Conservation (phyloP, 2,888 invertebrate genomes). For the Syritta pipiens region DNA sequence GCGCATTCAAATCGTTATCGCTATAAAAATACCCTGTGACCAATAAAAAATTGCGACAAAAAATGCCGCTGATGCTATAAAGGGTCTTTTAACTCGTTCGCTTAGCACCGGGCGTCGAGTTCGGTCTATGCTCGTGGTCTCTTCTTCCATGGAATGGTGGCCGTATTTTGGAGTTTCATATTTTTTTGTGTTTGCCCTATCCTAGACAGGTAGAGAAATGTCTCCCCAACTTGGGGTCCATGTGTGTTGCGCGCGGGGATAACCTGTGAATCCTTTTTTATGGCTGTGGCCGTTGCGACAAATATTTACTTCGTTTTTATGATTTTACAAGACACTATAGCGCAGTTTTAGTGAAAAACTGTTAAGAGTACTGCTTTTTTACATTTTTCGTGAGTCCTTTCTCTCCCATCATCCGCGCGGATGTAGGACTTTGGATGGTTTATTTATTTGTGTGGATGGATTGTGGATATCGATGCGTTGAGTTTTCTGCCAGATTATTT, state of each 20-base stretch:
- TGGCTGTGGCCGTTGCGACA: constrained; percentile 56
- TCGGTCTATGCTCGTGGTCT: constrained; percentile 8
- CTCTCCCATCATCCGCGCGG: constrained; percentile 12
- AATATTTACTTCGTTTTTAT: constrained; percentile 66
- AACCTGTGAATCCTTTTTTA: constrained; percentile 47
- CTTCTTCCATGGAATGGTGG: constrained; percentile 2
- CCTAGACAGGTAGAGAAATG: constrained; percentile 38
- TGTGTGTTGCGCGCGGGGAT: constrained; percentile 28
- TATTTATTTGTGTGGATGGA: constrained; percentile 55
- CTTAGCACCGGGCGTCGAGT: background rate
- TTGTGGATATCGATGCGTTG: constrained; percentile 44
- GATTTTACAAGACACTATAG: constrained; percentile 59
- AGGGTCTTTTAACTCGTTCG: constrained; percentile 38
- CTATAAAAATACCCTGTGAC: constrained; percentile 54
- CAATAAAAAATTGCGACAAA: constrained; percentile 68
- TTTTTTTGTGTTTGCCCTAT: constrained; percentile 28
- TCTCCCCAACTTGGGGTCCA: constrained; percentile 39
- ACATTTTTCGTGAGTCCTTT: constrained; percentile 4
- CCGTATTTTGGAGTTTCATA: constrained; percentile 16
- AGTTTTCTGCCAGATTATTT: constrained; percentile 53
- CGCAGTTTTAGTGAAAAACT: constrained; percentile 59
- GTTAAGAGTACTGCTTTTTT: constrained; percentile 24
- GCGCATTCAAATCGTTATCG: constrained; percentile 63
- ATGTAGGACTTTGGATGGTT: constrained; percentile 60
- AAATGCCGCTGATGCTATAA: constrained; percentile 52